Evolutionary conservation across 2,888 invertebrate genomes (phyloP).

Genomic region (Omphaloscelis lunosa): DNA sequence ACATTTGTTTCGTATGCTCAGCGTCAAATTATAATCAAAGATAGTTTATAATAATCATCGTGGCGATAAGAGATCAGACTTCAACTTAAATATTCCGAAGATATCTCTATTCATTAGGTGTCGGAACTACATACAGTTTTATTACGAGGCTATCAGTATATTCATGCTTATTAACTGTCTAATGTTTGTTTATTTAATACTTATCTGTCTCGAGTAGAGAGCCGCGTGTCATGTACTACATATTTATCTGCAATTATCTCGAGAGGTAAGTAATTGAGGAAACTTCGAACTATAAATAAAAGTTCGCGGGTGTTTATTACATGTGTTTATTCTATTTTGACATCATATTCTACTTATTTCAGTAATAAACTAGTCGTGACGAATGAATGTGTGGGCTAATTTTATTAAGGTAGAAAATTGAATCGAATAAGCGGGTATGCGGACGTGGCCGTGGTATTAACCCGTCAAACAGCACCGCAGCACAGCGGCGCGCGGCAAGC

Average conservation of each 20-base stretch:
- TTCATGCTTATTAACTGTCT: conserved; percentile 47
- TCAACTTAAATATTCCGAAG: conserved; percentile 24
- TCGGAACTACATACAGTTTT: conserved; percentile 20
- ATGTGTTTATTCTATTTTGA: conserved; percentile 44
- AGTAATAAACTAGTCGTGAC: conserved; percentile 43
- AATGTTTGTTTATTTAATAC: conserved; percentile 54
- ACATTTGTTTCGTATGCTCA: conserved; percentile 62
- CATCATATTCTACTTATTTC: conserved; percentile 27
- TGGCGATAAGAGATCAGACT: conserved; percentile 56
- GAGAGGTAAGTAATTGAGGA: conserved; percentile 50
- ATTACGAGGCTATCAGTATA: conserved; percentile 23
- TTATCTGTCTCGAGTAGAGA: conserved; percentile 49
- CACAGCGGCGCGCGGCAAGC: conserved; percentile 57
- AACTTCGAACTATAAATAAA: conserved; percentile 54
- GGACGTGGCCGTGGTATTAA: conserved; percentile 71
- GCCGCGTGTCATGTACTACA: conserved; percentile 44
- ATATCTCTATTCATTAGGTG: conserved; percentile 27
- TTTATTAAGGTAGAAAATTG: conserved; percentile 77
- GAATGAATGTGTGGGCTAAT: conserved; percentile 76
- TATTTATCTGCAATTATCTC: conserved; percentile 59
- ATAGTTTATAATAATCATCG: conserved; percentile 56
- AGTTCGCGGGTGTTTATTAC: conserved; percentile 31
- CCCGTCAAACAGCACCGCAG: conserved; percentile 71
- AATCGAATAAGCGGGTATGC: conserved; percentile 77
- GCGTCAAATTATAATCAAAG: conserved; percentile 56